phyloP scores from a whole-genome alignment of 2,888 invertebrate genomes.

The Bibio marci region DNA sequence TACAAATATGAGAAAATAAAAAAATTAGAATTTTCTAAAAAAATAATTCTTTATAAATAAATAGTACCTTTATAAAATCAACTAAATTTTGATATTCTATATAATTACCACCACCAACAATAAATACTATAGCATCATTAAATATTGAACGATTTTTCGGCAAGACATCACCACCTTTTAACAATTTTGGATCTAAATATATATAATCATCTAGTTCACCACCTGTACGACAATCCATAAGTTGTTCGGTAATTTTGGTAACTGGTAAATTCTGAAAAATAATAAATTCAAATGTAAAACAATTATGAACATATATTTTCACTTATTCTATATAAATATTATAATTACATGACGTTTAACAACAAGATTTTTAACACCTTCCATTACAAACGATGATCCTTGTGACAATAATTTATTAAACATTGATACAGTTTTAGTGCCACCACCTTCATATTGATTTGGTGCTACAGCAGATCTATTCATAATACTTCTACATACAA shows the following conservation, averaged over 20 bases:
- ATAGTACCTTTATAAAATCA: conserved; percentile 76
- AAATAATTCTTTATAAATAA: neutral
- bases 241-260: conserved; percentile 76
- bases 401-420: conserved; percentile 94
- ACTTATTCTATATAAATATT: conserved; percentile 1
- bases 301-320: neutral
- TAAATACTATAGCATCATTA: conserved; percentile 77
- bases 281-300: neutral
- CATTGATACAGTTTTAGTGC: conserved; percentile 94
- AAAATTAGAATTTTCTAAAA: conserved; percentile 1
- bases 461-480: conserved; percentile 26
- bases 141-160: conserved; percentile 52
- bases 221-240: conserved; percentile 65
- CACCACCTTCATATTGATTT: conserved; percentile 79
- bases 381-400: conserved; percentile 98
- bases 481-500: conserved; percentile 18
- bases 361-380: conserved; percentile 96
- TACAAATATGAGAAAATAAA: conserved; percentile 25
- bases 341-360: conserved; percentile 85
- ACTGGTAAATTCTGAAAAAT: conserved; percentile 70
- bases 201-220: conserved; percentile 73
- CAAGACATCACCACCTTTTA: conserved; percentile 50
- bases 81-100: conserved; percentile 98
- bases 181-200: conserved; percentile 90
- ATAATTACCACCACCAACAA: conserved; percentile 92